Base-by-base conservation (phyloP, 2,888 invertebrate genomes). In the Colostygia pectinataria region DNA sequence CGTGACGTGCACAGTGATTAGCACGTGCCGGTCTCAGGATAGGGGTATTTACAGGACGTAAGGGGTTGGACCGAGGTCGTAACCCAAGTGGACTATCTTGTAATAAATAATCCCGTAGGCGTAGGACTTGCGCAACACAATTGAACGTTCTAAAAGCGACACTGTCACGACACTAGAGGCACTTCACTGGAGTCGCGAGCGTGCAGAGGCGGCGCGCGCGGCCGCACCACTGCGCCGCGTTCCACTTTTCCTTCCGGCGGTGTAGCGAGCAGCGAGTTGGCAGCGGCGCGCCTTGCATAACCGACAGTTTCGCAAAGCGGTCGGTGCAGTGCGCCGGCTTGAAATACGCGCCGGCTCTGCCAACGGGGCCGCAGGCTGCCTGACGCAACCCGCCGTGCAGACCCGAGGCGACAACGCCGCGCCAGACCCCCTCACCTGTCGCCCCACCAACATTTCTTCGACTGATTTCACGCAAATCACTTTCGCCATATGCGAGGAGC, bases 211-310 rank as follows among this genome's bases (percentile, higher is more conserved):
- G 86, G 79, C 84, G 88, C 87, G 83, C 80, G 87, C 87, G 83
- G 80, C 78, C 79, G 75, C 72, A 73, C 82, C 88, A 89, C 87
- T 88, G 89, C 86, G 84, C 66, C 78, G 79, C 85, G 89, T 87
- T 90, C 90, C 86, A 90, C 89, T 90, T 89, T 88, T 89, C 87
- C 89, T 88, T 89, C 88, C 90, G 88, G 83, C 88, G 54, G 47
- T 32, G 83, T 74, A 74, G 71, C 77, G 80, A 74, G 73, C 74
- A 71, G 78, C 87, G 86, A 85, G 85, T 88, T 89, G 90, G 90
- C 90, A 90, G 82, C 85, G 83, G 80, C 83, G 72, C 80, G 82
- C 83, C 89, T 89, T 89, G 89, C 89, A 89, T 89, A 88, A 90
- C 88, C 80, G 75, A 71, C 78, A 80, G 83, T 90, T 89, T 89